phyloP scores from a whole-genome alignment of 2,888 invertebrate species.

The Oegoconia quadripuncta region DNA sequence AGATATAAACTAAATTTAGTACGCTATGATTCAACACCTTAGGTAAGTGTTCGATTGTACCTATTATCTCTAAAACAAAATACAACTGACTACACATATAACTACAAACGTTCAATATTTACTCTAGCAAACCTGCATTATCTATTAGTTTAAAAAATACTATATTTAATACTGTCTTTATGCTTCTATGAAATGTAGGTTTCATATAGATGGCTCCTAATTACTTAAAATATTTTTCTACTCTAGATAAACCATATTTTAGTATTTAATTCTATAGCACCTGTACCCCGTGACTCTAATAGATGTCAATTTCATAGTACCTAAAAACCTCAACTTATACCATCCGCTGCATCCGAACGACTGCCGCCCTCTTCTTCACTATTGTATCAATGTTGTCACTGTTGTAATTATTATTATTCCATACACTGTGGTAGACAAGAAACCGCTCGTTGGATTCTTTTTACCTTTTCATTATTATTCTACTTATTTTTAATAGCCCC shows the following conservation, averaged over 20 bases:
- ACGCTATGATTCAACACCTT: too few species aligned
- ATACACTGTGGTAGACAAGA: slow-evolving; percentile 26
- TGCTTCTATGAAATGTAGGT: neutral
- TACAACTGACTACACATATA: too few species aligned
- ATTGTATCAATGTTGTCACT: slow-evolving; percentile 77
- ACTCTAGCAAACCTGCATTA: neutral
- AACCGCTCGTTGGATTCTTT: slow-evolving; percentile 19
- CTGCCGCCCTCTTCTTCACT: slow-evolving; percentile 78
- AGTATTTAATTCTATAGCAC: slow-evolving; percentile 50
- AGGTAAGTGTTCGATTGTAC: too few species aligned
- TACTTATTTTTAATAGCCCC: slow-evolving; percentile 5
- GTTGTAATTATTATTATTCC: slow-evolving; percentile 28
- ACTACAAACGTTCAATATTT: neutral
- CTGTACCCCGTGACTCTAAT: slow-evolving; percentile 37
- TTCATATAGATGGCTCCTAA: slow-evolving; percentile 1
- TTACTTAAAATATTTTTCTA: neutral
- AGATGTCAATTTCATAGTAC: slow-evolving; percentile 33
- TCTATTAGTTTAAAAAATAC: neutral
- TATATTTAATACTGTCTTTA: neutral
- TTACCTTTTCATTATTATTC: neutral
- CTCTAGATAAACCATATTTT: slow-evolving; percentile 8
- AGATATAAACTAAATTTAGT: too few species aligned
- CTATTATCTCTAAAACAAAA: too few species aligned
- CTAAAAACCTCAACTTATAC: slow-evolving; percentile 40
- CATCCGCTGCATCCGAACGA: slow-evolving; percentile 65